phyloP scores from a whole-genome alignment of 2,797 vertebrate species.

The Nothura maculosa region DNA sequence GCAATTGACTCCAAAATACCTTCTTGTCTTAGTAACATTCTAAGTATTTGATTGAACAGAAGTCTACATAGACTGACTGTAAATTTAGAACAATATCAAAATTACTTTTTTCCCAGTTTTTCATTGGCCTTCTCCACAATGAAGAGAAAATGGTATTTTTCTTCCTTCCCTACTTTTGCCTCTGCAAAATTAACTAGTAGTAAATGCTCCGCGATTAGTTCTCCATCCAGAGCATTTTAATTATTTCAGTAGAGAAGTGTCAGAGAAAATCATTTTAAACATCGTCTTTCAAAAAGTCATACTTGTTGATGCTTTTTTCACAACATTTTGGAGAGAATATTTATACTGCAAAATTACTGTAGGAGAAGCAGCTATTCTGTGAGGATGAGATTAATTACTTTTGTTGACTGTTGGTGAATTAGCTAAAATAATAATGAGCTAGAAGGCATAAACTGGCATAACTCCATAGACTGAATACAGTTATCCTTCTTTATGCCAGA shows the following conservation, averaged over 20 bases:
- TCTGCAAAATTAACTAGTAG: neutral
- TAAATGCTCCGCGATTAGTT: neutral
- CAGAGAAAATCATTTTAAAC: conserved; percentile 47
- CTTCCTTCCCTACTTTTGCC: neutral
- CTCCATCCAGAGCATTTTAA: neutral
- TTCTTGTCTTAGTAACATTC: neutral
- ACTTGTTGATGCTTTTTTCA: conserved; percentile 59
- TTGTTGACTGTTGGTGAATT: conserved; percentile 48
- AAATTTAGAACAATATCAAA: neutral
- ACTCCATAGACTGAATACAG: neutral
- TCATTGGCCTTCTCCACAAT: neutral
- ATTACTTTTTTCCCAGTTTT: neutral
- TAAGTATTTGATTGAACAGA: fast-evolving
- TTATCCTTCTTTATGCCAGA: neutral
- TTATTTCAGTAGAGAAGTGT: conserved; percentile 32
- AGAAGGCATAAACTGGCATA: neutral
- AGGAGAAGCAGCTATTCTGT: conserved; percentile 50
- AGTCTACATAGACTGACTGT: neutral
- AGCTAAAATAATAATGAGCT: conserved; percentile 19
- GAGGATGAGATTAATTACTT: conserved; percentile 51
- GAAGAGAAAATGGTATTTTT: neutral
- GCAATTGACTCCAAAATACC: neutral
- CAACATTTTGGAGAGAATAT: conserved; percentile 52
- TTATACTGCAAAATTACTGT: conserved; percentile 67
- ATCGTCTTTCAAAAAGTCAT: conserved; percentile 62